phyloP scores from a whole-genome alignment of 1,140 invertebrate genomes.

The Microplitis mediator region DNA sequence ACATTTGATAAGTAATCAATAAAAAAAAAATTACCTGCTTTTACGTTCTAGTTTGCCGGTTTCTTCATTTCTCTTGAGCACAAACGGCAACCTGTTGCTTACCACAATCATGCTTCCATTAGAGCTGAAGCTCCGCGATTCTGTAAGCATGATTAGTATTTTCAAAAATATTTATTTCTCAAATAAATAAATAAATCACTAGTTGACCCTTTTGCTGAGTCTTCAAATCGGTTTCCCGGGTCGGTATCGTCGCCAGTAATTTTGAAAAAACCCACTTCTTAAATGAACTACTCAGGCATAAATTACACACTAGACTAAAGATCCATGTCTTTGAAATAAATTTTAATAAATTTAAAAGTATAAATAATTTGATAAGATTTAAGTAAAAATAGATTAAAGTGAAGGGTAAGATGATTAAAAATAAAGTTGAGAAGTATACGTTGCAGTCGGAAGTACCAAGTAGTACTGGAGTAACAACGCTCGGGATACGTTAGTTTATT shows the following conservation, averaged over 20 bases:
- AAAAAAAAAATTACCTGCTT: slow-evolving; percentile 73
- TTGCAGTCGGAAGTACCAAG: slow-evolving; percentile 37
- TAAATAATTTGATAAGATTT: neutral
- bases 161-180: neutral
- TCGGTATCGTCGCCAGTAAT: neutral
- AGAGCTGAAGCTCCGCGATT: slow-evolving; percentile 56
- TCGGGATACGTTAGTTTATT: slow-evolving; percentile 50
- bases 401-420: neutral
- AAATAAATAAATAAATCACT: slow-evolving; percentile 28
- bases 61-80: slow-evolving; percentile 75
- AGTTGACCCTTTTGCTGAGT: neutral
- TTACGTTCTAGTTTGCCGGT: slow-evolving; percentile 77
- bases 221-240: neutral
- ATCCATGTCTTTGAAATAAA: slow-evolving; percentile 23
- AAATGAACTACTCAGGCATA: neutral
- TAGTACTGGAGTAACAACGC: slow-evolving; percentile 52
- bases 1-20: neutral
- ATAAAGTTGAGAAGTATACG: slow-evolving; percentile 12
- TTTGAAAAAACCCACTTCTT: neutral
- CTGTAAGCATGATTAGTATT: slow-evolving; percentile 47
- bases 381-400: neutral
- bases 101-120: slow-evolving; percentile 84
- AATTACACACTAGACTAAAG: slow-evolving; percentile 20
- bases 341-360: neutral
- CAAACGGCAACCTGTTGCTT: slow-evolving; percentile 87